Conservation (phyloP, 2,888 invertebrate species). For the Metopia argyrocephala region DNA sequence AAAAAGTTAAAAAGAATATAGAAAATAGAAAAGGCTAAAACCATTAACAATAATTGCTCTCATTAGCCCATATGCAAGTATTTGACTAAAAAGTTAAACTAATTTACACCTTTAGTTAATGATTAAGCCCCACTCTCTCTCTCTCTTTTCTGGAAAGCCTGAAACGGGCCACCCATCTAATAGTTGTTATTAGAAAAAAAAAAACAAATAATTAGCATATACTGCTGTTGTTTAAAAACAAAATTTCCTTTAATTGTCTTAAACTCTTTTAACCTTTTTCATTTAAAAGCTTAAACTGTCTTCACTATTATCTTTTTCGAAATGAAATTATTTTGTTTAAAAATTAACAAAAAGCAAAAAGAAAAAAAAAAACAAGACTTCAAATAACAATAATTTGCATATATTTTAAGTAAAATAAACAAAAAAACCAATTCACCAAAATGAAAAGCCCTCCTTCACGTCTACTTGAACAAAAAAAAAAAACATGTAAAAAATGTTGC, state of each 20-base stretch:
- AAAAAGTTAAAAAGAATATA: not conserved
- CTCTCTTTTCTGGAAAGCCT: too few relatives aligned
- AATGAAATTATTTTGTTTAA: constrained; percentile 57
- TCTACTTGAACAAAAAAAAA: not conserved
- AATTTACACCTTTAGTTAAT: constrained; percentile 54
- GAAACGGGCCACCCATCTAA: constrained; percentile 56
- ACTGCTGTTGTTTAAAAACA: constrained; percentile 55
- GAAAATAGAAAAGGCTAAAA: constrained; percentile 8
- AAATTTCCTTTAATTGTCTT: constrained; percentile 58
- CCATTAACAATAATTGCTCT: constrained; percentile 56
- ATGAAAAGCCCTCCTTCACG: not conserved
- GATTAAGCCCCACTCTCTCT: constrained; percentile 41
- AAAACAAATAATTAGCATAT: constrained; percentile 10
- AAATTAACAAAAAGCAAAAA: constrained; percentile 4
- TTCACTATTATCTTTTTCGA: constrained; percentile 16
- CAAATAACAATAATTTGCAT: constrained; percentile 57
- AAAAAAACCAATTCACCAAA: constrained; percentile 14
- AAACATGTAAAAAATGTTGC: constrained; percentile 45
- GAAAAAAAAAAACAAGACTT: too few relatives aligned
- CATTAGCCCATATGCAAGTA: constrained; percentile 50
- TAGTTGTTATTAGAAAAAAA: not conserved
- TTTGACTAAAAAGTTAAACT: constrained; percentile 47
- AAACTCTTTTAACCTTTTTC: constrained; percentile 59
- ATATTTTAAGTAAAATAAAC: constrained; percentile 2
- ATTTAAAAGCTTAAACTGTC: constrained; percentile 20